phyloP scores from a whole-genome alignment of 1,140 invertebrate species.

The Augochlora pura region DNA sequence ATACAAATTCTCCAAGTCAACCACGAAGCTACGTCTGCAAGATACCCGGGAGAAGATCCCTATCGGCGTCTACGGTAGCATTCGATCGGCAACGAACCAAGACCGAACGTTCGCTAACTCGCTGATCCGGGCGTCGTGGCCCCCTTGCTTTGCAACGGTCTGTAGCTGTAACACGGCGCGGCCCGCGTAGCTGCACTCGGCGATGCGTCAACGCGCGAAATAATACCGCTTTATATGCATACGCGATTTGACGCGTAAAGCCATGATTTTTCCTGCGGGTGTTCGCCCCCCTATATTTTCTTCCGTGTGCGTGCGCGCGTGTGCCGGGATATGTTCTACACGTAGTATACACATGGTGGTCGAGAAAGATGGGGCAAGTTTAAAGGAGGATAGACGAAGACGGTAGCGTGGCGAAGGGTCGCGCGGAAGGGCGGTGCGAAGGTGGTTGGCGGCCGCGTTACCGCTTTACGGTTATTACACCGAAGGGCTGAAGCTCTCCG shows the following conservation, averaged over 20 bases:
- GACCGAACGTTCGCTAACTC: too few relatives aligned
- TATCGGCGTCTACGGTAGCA: too few relatives aligned
- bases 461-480: constrained; percentile 74
- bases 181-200: constrained; percentile 51
- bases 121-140: background rate
- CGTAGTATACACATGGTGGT: background rate
- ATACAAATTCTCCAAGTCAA: too few relatives aligned
- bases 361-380: constrained; percentile 6
- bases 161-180: background rate
- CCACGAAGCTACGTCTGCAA: too few relatives aligned
- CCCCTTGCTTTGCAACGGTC: background rate
- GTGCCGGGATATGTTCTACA: background rate
- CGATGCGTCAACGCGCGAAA: constrained; percentile 69
- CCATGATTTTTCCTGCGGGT: constrained; percentile 75
- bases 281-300: constrained; percentile 30
- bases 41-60: too few relatives aligned
- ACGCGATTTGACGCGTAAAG: constrained; percentile 76
- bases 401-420: background rate
- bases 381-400: constrained; percentile 1
- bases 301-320: constrained; percentile 32
- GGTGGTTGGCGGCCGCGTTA: constrained; percentile 54
- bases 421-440: constrained; percentile 49
- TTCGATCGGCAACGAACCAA: too few relatives aligned
- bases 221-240: constrained; percentile 77
- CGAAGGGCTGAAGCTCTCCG: constrained; percentile 53